Conservation (phyloP, 2,113 vertebrate species). For the Sprattus sprattus region DNA sequence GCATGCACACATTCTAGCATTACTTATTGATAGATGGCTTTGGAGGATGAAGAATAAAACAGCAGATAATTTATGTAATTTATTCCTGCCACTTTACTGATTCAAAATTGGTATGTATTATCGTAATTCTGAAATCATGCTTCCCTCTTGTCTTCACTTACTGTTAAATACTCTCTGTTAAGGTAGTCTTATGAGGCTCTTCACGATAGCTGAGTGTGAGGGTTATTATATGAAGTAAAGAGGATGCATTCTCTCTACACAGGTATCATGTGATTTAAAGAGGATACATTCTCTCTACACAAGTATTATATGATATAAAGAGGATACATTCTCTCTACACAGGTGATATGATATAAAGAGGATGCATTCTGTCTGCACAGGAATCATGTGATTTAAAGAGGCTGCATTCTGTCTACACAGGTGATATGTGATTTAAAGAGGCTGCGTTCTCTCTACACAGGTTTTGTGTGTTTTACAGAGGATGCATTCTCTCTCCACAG, state of each 20-base stretch:
- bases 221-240: not conserved
- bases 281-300: constrained; percentile 20
- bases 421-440: no score
- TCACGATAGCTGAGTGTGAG: not conserved
- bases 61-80: not conserved
- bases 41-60: not conserved
- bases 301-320: constrained; percentile 57
- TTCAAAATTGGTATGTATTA: no score
- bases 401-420: no score
- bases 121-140: not conserved
- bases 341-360: no score
- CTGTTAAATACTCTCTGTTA: not conserved
- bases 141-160: not conserved
- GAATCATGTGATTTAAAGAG: no score
- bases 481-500: constrained; percentile 49
- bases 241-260: constrained; percentile 22
- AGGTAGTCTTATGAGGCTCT: not conserved
- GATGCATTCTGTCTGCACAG: no score
- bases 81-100: not conserved
- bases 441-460: no score
- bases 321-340: constrained; percentile 23
- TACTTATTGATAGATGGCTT: not conserved
- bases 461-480: not conserved
- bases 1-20: not conserved
- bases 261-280: constrained; percentile 58